phyloP scores from a whole-genome alignment of 2,797 vertebrate species.

The Mastacembelus armatus region DNA sequence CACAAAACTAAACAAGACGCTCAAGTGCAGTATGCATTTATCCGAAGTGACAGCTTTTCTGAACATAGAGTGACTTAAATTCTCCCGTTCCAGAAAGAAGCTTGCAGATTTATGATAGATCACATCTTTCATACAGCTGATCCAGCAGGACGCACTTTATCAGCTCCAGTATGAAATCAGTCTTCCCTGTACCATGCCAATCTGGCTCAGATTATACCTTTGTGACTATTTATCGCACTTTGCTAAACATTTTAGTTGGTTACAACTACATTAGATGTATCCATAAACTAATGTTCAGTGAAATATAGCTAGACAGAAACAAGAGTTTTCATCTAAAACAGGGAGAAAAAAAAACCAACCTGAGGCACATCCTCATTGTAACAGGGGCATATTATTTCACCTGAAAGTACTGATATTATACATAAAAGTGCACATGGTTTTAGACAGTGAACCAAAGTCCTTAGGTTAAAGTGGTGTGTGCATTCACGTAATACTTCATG shows the following conservation, averaged over 20 bases:
- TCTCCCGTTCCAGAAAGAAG: conserved; percentile 34
- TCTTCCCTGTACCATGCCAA: conserved; percentile 35
- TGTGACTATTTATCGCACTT: conserved; percentile 49
- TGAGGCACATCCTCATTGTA: no score
- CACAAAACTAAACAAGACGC: conserved; percentile 47
- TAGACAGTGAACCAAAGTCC: no score
- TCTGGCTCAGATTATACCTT: conserved; percentile 35
- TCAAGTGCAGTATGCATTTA: conserved; percentile 25
- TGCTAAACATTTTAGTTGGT: conserved; percentile 43
- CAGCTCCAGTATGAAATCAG: conserved; percentile 20
- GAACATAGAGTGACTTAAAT: conserved; percentile 38
- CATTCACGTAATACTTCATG: no score
- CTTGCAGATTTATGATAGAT: conserved; percentile 57
- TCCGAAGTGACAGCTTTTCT: conserved; percentile 51
- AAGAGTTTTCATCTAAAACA: background rate
- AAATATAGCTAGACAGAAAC: background rate
- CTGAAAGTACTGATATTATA: no score
- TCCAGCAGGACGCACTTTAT: conserved; percentile 29
- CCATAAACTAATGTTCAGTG: conserved; percentile 27
- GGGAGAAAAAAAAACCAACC: no score
- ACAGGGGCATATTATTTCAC: no score
- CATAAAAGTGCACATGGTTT: no score
- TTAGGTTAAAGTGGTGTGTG: no score
- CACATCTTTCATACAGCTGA: conserved; percentile 38
- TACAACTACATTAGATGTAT: conserved; percentile 38